Evolutionary conservation across 2,888 invertebrate genomes (phyloP), one percentile per base, ranked within the genome.

Genomic region (Drosophila austrosaltans): DNA sequence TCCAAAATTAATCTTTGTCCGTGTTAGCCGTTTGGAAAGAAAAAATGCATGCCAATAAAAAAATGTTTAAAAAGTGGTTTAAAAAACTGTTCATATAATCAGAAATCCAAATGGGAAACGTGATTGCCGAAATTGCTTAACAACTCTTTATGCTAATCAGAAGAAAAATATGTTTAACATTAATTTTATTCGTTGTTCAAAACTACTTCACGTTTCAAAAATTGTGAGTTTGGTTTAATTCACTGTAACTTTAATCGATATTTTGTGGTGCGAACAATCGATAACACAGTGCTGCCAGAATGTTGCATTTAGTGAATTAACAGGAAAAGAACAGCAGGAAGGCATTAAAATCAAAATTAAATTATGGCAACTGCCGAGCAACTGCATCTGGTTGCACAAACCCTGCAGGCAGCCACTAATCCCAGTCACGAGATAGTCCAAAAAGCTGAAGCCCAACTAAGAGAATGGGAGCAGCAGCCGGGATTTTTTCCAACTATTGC

Each of bases 391-490:
- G 92, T 92, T 53, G 92, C 86, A 67, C 90, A 92, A 74, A 91
- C 97, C 61, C 93, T 98, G 40, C 95, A 96, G 89, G 94, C 95
- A 90, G 98, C 98, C 32, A 95, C 97, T 69, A 97, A 96, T 93
- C 97, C 97, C 92, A 95, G 97, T 92, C 94, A 96, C 12, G 95
- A 95, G 78, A 93, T 97, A 53, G 93, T 98, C 65, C 98, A 97
- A 92, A 96, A 96, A 53, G 98, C 98, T 32, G 98, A 98, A 92
- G 94, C 95, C 79, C 97, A 96, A 90, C 93, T 98, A 25, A 94
- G 94, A 82, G 95, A 96, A 93, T 98, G 98, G 97, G 98, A 98
- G 93, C 95, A 94, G 30, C 96, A 97, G 91, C 95, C 96, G 36
- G 98, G 98, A 36, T 98, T 97, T 93, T 97, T 98, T 92, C 95